Conservation (phyloP, 2,888 invertebrate genomes). For the Hofmannophila pseudospretella region DNA sequence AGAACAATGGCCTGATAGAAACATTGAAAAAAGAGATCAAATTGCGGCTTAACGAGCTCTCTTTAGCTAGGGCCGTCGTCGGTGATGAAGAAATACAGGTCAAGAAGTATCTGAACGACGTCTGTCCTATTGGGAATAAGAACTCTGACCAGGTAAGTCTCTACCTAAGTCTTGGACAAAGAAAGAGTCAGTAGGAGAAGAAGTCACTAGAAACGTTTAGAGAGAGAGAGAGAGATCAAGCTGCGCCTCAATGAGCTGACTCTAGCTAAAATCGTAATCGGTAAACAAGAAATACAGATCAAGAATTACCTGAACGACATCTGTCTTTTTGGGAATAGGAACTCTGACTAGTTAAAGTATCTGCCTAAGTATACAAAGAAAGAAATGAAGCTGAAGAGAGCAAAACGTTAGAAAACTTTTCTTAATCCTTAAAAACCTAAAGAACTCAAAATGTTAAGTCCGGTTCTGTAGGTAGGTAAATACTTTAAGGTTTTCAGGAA, state of each 20-base stretch:
- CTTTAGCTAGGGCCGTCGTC: slow-evolving; percentile 72
- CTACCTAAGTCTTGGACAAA: too few species aligned
- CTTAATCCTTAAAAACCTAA: too few species aligned
- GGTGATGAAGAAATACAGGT: slow-evolving; percentile 64
- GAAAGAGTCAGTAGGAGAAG: too few species aligned
- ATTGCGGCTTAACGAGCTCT: slow-evolving; percentile 78
- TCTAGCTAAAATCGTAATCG: slow-evolving; percentile 71
- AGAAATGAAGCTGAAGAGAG: too few species aligned
- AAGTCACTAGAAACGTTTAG: slow-evolving; percentile 84
- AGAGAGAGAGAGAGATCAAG: slow-evolving; percentile 85
- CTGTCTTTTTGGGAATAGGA: slow-evolving; percentile 60
- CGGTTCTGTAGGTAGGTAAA: too few species aligned
- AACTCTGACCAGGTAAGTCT: slow-evolving; percentile 59
- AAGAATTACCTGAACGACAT: slow-evolving; percentile 66
- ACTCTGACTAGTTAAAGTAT: slow-evolving; percentile 58
- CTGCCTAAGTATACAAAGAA: too few species aligned
- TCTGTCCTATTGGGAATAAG: slow-evolving; percentile 61
- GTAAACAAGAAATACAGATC: slow-evolving; percentile 62
- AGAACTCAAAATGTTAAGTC: too few species aligned
- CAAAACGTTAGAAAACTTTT: too few species aligned
- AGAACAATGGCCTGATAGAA: slow-evolving; percentile 83
- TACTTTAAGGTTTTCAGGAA: too few species aligned
- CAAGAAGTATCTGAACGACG: slow-evolving; percentile 63
- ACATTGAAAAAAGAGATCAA: slow-evolving; percentile 86
- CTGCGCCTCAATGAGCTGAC: slow-evolving; percentile 79